Conservation (phyloP, 2,888 invertebrate genomes). For the Conomelus anceps region DNA sequence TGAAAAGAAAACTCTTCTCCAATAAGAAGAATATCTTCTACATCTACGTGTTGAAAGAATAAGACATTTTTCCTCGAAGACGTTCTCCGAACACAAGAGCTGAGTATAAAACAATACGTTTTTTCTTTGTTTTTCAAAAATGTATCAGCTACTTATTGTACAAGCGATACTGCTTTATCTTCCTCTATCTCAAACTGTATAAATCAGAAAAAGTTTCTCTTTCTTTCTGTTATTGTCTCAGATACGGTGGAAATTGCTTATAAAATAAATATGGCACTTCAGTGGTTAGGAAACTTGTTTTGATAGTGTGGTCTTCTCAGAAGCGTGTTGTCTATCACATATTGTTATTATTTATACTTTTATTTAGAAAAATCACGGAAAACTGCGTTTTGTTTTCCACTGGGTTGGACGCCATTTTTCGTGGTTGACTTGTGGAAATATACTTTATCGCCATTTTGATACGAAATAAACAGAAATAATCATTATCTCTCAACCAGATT, state of each 20-base stretch:
- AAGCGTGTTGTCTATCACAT: neutral
- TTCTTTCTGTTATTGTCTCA: neutral
- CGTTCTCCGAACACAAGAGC: neutral
- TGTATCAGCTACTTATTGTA: conserved; percentile 8
- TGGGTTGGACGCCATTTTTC: too few relatives aligned
- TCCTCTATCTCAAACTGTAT: neutral
- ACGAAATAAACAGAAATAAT: too few relatives aligned
- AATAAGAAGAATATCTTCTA: neutral
- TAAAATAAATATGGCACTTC: neutral
- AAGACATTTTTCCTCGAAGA: neutral
- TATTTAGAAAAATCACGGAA: too few relatives aligned
- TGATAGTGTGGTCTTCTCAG: neutral
- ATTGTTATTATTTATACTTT: neutral
- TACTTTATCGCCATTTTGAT: too few relatives aligned
- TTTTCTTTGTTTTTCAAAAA: conserved; percentile 8
- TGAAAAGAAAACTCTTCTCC: neutral
- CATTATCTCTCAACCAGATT: too few relatives aligned
- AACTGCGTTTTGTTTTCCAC: too few relatives aligned
- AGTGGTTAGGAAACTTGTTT: neutral
- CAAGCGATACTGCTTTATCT: neutral
- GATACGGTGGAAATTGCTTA: neutral
- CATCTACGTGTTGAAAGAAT: neutral
- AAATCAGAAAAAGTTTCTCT: neutral
- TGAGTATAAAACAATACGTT: neutral
- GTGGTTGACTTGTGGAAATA: too few relatives aligned